phyloP scores from a whole-genome alignment of 2,113 vertebrate species.

The Hemibagrus wyckioides region DNA sequence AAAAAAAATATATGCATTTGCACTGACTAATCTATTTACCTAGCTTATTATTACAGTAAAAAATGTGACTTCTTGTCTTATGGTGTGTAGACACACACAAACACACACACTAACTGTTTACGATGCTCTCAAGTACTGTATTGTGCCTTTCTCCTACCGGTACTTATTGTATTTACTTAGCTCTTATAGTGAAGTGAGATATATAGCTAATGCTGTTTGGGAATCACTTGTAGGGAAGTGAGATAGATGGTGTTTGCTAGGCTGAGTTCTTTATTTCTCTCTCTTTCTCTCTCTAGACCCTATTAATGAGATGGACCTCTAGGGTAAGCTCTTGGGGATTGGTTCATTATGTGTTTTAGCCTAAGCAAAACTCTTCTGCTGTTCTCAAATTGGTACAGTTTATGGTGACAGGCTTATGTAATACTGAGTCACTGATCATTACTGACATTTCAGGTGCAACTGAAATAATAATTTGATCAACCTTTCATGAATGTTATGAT shows the following conservation, averaged over 20 bases:
- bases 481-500: not conserved
- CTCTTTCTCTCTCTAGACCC: conserved; percentile 4
- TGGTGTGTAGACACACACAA: conserved; percentile 18
- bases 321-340: not conserved
- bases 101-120: conserved; percentile 60
- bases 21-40: not conserved
- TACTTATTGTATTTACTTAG: conserved; percentile 14
- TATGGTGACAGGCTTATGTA: not conserved
- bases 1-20: not conserved
- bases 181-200: conserved; percentile 40
- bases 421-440: not conserved
- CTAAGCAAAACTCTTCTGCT: not conserved
- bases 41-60: not conserved
- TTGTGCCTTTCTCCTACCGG: conserved; percentile 38
- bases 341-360: not conserved
- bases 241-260: conserved; percentile 64
- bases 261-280: conserved; percentile 52
- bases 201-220: conserved; percentile 36
- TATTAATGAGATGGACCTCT: not conserved
- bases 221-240: conserved; percentile 29
- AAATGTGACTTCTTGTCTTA: not conserved
- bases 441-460: not conserved
- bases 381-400: not conserved
- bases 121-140: conserved; percentile 55
- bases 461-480: not conserved